phyloP scores from a whole-genome alignment of 2,888 invertebrate species.

The Drosophila neoperkinsi region DNA sequence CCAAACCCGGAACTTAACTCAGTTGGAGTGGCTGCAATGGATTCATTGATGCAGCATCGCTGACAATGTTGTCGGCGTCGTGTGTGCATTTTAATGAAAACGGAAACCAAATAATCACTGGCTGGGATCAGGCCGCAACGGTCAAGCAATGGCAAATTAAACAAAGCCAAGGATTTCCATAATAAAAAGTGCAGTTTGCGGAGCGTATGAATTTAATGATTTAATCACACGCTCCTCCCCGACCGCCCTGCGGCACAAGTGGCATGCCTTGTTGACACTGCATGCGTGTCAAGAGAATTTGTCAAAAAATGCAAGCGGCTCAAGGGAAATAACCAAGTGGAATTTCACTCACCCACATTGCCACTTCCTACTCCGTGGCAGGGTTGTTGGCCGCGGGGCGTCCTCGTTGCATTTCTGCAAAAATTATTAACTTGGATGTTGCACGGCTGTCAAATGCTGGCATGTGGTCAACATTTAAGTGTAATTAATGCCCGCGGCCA shows the following conservation, averaged over 20 bases:
- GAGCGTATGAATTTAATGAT: conserved; percentile 85
- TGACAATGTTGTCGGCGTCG: conserved; percentile 25
- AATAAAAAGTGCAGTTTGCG: conserved; percentile 77
- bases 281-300: conserved; percentile 79
- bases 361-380: conserved; percentile 1
- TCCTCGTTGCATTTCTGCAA: conserved; percentile 56
- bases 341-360: conserved; percentile 28
- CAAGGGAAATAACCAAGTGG: conserved; percentile 76
- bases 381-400: conserved; percentile 35
- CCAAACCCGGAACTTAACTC: conserved; percentile 35
- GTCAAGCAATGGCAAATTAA: conserved; percentile 67
- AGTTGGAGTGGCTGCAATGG: conserved; percentile 39
- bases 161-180: conserved; percentile 64
- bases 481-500: conserved; percentile 84
- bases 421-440: conserved; percentile 61
- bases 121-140: conserved; percentile 51
- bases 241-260: conserved; percentile 32
- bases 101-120: conserved; percentile 79
- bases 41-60: conserved; percentile 54
- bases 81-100: conserved; percentile 77
- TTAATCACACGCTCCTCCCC: conserved; percentile 73
- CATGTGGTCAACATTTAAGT: conserved; percentile 85
- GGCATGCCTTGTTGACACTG: conserved; percentile 79
- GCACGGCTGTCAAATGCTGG: conserved; percentile 81
- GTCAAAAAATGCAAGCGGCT: conserved; percentile 79